Evolutionary conservation across 2,888 invertebrate genomes (phyloP).

Genomic region (Ecliptopera silaceata): DNA sequence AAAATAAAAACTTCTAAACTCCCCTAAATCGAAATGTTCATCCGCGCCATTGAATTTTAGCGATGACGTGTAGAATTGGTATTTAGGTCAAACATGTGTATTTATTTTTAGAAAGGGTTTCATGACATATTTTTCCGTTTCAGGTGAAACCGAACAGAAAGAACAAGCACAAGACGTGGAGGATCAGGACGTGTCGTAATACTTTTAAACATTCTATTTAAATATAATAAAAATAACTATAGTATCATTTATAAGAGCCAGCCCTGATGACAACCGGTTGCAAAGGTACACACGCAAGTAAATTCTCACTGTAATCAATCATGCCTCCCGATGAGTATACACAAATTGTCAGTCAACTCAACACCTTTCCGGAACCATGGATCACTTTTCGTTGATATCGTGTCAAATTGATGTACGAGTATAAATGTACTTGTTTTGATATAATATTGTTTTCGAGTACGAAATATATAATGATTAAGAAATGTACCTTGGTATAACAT

Average conservation of each 20-base stretch:
- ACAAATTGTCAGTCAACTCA: constrained; percentile 29
- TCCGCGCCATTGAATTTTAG: constrained; percentile 19
- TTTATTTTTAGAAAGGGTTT: constrained; percentile 24
- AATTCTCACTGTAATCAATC: constrained; percentile 40
- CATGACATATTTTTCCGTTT: constrained; percentile 42
- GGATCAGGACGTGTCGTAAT: constrained; percentile 98
- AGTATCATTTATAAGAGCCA: constrained; percentile 77
- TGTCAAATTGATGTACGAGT: constrained; percentile 69
- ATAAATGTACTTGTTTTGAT: constrained; percentile 71
- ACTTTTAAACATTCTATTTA: constrained; percentile 68
- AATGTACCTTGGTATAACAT: constrained; percentile 78
- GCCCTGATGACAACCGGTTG: constrained; percentile 73
- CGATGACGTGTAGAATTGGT: constrained; percentile 7
- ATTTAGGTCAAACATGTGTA: constrained; percentile 28
- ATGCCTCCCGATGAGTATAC: constrained; percentile 19
- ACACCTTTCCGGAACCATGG: constrained; percentile 22
- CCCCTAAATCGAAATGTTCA: constrained; percentile 12
- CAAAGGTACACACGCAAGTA: constrained; percentile 44
- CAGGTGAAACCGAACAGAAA: constrained; percentile 95
- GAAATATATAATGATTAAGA: constrained; percentile 74
- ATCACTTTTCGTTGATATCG: constrained; percentile 48
- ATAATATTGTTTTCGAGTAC: constrained; percentile 71
- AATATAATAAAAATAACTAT: constrained; percentile 80
- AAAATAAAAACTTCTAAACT: neutral
- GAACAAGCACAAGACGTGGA: constrained; percentile 96